Base-by-base conservation (phyloP, 2,888 invertebrate genomes). In the Hymenopus coronatus region DNA sequence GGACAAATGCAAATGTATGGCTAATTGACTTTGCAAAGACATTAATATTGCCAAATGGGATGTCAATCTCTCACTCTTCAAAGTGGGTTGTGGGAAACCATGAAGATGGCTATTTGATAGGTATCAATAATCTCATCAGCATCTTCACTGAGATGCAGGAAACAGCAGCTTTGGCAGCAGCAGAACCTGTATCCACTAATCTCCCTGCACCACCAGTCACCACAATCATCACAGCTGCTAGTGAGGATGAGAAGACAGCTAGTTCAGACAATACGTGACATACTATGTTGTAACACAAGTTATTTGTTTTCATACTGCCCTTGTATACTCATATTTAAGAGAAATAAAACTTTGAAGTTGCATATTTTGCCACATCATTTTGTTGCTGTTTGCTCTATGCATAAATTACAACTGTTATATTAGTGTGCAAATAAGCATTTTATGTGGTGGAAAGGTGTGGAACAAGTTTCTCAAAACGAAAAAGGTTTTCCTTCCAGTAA, bases 1-100 rank as follows among this genome's bases (percentile, higher is more conserved):
- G 96, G 89, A 95, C 95, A 91, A 97, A 96, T 92, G 98, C 98
- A 46, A 97, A 97, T 90, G 96, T 98, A 25, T 99, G 99, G 99
- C 95, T 99, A 94, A 99, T 99, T 91, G 99, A 99, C 94, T 99
- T 99, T 93, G 99, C 99, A 86, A 99, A 99, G 94, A 98, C 98
- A 0, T 95, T 98, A 85, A 95, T 96, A 25, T 94, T 99, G 82
- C 97, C 98, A 0, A 95, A 95, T 0, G 95, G 96, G 90, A 94
- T 96, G 90, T 94, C 93, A 82, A 97, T 98, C 89, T 95, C 96
- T 92, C 99, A 99, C 93, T 95, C 95, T 90, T 95, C 96, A 30
- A 96, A 96, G 88, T 99, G 99, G 99, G 92, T 92, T 30, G 98
- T 98, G 90, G 98, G 98, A 83, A 99, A 98, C 93, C 98, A 98